phyloP scores from a whole-genome alignment of 2,888 invertebrate species.

The Polyommatus iphigenia region DNA sequence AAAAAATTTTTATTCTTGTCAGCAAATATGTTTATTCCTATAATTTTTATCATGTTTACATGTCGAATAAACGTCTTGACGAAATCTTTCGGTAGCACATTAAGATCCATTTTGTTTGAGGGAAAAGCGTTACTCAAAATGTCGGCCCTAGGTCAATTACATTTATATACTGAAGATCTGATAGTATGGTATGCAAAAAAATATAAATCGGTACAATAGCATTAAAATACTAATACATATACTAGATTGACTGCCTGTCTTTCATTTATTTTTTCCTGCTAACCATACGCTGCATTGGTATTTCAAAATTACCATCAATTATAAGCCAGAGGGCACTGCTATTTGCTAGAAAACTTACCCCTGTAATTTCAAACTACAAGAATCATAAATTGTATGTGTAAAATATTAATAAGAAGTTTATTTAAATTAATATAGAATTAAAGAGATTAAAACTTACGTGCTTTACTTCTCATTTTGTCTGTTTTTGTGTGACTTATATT shows the following conservation, averaged over 20 bases:
- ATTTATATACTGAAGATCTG: too few relatives aligned
- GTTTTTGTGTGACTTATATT: too few relatives aligned
- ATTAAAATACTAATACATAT: background rate
- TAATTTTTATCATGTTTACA: constrained; percentile 38
- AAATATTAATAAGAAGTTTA: background rate
- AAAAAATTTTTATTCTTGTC: constrained; percentile 35
- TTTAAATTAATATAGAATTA: background rate
- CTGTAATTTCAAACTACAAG: background rate
- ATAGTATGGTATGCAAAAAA: background rate
- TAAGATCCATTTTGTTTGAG: constrained; percentile 35
- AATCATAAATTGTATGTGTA: background rate
- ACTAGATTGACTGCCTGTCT: background rate
- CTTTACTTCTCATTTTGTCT: background rate
- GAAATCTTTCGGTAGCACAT: constrained; percentile 38
- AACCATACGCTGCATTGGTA: background rate
- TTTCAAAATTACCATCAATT: constrained; percentile 11
- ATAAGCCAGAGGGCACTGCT: constrained; percentile 2
- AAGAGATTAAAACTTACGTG: background rate
- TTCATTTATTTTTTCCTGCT: background rate
- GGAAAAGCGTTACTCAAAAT: background rate
- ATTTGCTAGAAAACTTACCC: background rate
- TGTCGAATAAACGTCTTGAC: constrained; percentile 41
- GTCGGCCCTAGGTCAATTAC: too few relatives aligned
- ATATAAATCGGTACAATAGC: background rate
- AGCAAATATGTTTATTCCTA: constrained; percentile 43